Percentiles rank a stretch among this genome's conserved stretches.
Evolutionary conservation across 2,888 invertebrate genomes (phyloP).

Genomic region (Synanthedon andrenaeformis): DNA sequence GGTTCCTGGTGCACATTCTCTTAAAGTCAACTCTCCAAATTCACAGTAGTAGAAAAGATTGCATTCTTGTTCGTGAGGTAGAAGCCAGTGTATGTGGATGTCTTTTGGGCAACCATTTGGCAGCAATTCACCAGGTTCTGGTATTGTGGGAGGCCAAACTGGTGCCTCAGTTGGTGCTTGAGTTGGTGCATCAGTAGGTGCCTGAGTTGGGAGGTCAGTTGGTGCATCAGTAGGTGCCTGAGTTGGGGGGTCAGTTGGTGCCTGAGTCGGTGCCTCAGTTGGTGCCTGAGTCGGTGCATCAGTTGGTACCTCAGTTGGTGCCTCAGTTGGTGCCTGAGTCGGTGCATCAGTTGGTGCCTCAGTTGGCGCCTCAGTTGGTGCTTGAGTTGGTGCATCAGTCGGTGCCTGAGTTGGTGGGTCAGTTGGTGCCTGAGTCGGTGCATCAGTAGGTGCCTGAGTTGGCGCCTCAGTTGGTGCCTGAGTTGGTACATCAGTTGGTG

Average conservation of each 20-base stretch:
- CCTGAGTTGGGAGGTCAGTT: background rate
- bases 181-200: slow-evolving; percentile 1
- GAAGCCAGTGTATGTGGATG: slow-evolving; percentile 3
- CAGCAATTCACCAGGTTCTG: slow-evolving; percentile 4
- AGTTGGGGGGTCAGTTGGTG: background rate
- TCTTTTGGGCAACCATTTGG: slow-evolving; percentile 14
- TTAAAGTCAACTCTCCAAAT: slow-evolving; percentile 2
- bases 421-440: slow-evolving; percentile 11
- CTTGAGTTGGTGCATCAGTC: slow-evolving; percentile 1
- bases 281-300: slow-evolving; percentile 14
- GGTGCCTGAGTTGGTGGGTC: slow-evolving; percentile 4
- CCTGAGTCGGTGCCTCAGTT: slow-evolving; percentile 3
- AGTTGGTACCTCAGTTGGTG: slow-evolving; percentile 9
- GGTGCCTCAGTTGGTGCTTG: slow-evolving; percentile 1
- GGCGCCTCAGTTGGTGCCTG: slow-evolving; percentile 6
- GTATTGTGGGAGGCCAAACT: background rate
- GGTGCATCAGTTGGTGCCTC: slow-evolving; percentile 2
- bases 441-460: slow-evolving; percentile 14
- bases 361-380: slow-evolving; percentile 1
- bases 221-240: slow-evolving; percentile 3
- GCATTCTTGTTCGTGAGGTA: slow-evolving; percentile 9
- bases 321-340: slow-evolving; percentile 3
- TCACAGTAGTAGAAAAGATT: slow-evolving; percentile 6
- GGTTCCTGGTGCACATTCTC: slow-evolving; percentile 2
- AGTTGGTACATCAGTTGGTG: background rate